Percentiles rank a stretch among this genome's conserved stretches.
Conservation (phyloP, 92 coral and sea anemone species). For the Epizoanthus rinbou region DNA sequence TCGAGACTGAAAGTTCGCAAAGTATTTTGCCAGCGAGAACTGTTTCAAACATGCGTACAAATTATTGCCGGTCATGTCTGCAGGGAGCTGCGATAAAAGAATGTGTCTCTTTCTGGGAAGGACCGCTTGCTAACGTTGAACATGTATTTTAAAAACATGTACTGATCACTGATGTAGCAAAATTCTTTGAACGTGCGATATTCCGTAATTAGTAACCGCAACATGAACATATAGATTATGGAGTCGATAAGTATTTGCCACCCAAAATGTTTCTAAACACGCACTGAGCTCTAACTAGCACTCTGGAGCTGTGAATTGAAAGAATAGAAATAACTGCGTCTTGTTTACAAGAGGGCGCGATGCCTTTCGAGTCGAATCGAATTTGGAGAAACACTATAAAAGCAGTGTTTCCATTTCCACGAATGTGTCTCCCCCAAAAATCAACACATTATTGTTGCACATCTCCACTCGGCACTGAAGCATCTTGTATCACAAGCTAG, state of each 20-base stretch:
- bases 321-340: not conserved
- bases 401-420: not conserved
- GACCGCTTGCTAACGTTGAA: not conserved
- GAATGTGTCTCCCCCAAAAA: not conserved
- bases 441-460: not conserved
- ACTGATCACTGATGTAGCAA: not conserved
- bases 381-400: not conserved
- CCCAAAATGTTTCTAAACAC: no score
- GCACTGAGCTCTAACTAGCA: not conserved
- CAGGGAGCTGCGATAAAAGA: not conserved
- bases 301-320: not conserved
- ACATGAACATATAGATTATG: no score
- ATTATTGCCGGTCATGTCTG: constrained; percentile 50
- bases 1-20: constrained; percentile 53
- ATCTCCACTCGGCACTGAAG: not conserved
- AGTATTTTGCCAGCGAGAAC: constrained; percentile 69
- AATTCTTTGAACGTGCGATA: not conserved
- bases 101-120: not conserved
- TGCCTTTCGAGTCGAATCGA: no score
- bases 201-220: not conserved
- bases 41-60: constrained; percentile 62
- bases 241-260: no score
- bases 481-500: not conserved
- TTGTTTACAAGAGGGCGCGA: not conserved
- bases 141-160: no score